Evolutionary conservation across 2,888 invertebrate species (phyloP), one percentile per base, ranked within the genome.

Genomic region (Drosophila aldrichi): DNA sequence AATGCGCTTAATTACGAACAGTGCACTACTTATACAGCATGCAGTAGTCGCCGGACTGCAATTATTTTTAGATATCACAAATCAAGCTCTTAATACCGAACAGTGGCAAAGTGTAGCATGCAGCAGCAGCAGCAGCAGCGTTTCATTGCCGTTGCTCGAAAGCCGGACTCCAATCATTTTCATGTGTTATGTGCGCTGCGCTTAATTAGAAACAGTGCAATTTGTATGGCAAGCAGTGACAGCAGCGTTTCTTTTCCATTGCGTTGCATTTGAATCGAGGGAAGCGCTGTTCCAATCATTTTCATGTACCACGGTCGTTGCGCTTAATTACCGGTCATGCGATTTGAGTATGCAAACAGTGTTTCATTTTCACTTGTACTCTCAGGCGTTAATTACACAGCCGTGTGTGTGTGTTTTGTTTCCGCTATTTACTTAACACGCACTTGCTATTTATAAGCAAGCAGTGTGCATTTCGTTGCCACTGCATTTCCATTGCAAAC

Each of bases 311-410:
- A 22, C 34, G 61, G 25, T 16, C 25, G 34, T 41, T 49, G 43
- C 43, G 43, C 56, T 40, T 63, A 63, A 49, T 49, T 20, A n/a
- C 29, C 44, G 16, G n/a, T 29, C 44, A 51, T 44, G 51, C 9
- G 40, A 40, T 51, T 51, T 55, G 25, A 38, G 25, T 49, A 16
- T 32, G 46, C 38, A 20, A 44, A n/a, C 10, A 38, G n/a, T 40
- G 57, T 62, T 69, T 62, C 58, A 22, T 25, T 62, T 62, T 46
- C 69, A 69, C 38, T 46, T 12, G 49, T 49, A 18, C 32, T 18
- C 32, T 18, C 32, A 32, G 49, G 32, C 49, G 49, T 49, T 49
- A 49, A 32, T 32, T 32, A 29, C 7, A 46, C 12, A 18, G 48
- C n/a, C 18, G 18, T 12, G 6, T 6, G 18, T 12, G 6, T 6